Conservation (phyloP, 1,140 invertebrate genomes). For the Brachionus plicatilis region DNA sequence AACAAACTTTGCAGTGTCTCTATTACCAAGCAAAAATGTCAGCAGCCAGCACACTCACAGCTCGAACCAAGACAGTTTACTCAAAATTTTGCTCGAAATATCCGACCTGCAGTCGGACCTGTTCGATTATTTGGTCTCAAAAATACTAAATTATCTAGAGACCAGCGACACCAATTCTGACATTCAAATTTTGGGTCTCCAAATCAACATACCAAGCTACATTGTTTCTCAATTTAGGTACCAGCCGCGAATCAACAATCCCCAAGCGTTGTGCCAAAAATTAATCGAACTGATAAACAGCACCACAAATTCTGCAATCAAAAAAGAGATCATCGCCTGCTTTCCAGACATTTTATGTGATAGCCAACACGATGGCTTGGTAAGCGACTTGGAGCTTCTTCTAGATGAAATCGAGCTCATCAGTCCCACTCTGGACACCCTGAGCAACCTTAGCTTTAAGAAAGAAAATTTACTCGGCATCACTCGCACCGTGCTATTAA, state of each 20-base stretch:
- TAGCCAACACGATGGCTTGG: not conserved
- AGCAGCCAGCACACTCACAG: not conserved
- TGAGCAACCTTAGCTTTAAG: not conserved
- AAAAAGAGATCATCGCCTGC: conserved; percentile 32
- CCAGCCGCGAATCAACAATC: not conserved
- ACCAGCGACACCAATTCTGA: not conserved
- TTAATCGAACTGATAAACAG: not conserved
- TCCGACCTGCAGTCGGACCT: not conserved
- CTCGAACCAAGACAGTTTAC: conserved; percentile 10
- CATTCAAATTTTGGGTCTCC: not conserved
- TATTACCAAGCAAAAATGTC: conserved; percentile 18
- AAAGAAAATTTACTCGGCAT: conserved; percentile 11
- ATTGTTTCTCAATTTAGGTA: conserved; percentile 7
- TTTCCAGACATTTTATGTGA: conserved; percentile 34
- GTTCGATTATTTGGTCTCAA: conserved; percentile 10
- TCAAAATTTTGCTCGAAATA: conserved; percentile 32
- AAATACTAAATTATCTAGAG: not conserved
- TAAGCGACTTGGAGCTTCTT: not conserved
- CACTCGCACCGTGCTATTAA: not conserved
- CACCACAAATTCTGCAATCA: not conserved
- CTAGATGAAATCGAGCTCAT: conserved; percentile 7
- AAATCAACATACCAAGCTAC: conserved; percentile 17
- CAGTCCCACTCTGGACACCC: not conserved
- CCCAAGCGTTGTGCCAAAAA: conserved; percentile 14
- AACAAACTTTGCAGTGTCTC: conserved; percentile 1